Conservation (phyloP, 2,888 invertebrate species). For the Entomobrya proxima region DNA sequence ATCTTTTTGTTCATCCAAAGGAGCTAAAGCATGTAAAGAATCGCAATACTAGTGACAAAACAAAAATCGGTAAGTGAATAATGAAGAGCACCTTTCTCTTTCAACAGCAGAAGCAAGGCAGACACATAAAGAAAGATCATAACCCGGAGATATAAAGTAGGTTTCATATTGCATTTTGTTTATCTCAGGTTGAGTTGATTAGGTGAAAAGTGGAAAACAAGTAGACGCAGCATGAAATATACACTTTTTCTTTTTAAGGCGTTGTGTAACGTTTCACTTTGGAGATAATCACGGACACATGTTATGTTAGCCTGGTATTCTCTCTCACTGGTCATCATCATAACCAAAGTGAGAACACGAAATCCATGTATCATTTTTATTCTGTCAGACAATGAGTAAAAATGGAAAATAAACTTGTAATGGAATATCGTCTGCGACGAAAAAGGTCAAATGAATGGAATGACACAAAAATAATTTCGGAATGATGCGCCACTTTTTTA, state of each 20-base stretch:
- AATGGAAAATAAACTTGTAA: constrained; percentile 10
- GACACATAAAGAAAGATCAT: not conserved
- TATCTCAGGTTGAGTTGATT: constrained; percentile 33
- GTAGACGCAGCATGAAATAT: constrained; percentile 33
- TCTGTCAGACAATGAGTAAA: not conserved
- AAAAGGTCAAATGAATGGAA: constrained; percentile 33
- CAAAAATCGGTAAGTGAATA: constrained; percentile 9
- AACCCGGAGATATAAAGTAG: not conserved
- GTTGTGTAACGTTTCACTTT: not conserved
- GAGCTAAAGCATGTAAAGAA: not conserved
- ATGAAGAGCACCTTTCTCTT: constrained; percentile 42
- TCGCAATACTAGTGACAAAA: not conserved
- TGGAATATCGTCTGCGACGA: not conserved
- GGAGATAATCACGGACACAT: not conserved
- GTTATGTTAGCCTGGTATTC: not conserved
- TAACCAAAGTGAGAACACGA: constrained; percentile 7
- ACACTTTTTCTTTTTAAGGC: constrained; percentile 48
- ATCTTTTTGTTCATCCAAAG: too few species aligned
- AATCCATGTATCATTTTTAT: constrained; percentile 14
- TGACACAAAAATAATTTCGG: constrained; percentile 24
- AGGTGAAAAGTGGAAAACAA: constrained; percentile 55
- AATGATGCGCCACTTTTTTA: constrained; percentile 21
- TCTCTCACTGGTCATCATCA: not conserved
- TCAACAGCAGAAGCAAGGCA: not conserved
- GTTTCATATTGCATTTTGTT: constrained; percentile 43